Percentiles rank a stretch among this genome's conserved stretches.
These are phyloP conservation scores for Chouioia cunea DNA, from an alignment of 2,888 invertebrate species.

Conservation along the genomic window DNA sequence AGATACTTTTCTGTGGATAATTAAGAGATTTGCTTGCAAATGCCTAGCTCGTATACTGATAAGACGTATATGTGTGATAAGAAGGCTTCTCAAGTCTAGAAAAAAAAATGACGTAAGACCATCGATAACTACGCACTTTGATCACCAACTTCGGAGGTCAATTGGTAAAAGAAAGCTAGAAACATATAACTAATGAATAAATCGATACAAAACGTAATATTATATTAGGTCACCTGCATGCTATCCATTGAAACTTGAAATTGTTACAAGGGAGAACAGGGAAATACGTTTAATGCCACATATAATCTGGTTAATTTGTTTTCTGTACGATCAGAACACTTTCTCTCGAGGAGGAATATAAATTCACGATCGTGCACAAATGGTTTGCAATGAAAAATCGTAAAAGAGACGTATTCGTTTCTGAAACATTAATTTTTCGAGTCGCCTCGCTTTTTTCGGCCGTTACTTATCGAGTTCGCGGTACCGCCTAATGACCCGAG, in stretches of 20 bases:
- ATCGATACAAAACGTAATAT: conserved; percentile 18
- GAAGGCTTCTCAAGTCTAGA: too few relatives aligned
- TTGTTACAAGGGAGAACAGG: too few relatives aligned
- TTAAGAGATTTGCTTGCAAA: conserved; percentile 31
- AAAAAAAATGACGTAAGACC: conserved; percentile 41
- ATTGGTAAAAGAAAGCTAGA: conserved; percentile 11
- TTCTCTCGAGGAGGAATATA: conserved; percentile 38
- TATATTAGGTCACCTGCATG: not conserved
- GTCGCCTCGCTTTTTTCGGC: conserved; percentile 54
- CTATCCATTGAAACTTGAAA: not conserved
- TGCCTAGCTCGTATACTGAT: conserved; percentile 36
- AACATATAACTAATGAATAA: conserved; percentile 20
- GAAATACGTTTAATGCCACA: too few relatives aligned
- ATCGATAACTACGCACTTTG: conserved; percentile 26
- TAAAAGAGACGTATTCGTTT: conserved; percentile 64
- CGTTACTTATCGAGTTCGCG: conserved; percentile 42
- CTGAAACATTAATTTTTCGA: conserved; percentile 69
- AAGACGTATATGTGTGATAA: conserved; percentile 17
- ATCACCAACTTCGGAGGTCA: not conserved
- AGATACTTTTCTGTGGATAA: conserved; percentile 27
- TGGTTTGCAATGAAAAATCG: conserved; percentile 64
- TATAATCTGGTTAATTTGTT: too few relatives aligned
- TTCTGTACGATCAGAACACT: too few relatives aligned
- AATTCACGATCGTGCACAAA: conserved; percentile 53
- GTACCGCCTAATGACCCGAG: conserved; percentile 66